These are phyloP conservation scores for Xenopus borealis DNA, from an alignment of 2,113 vertebrate genomes.

Conservation along the genomic window DNA sequence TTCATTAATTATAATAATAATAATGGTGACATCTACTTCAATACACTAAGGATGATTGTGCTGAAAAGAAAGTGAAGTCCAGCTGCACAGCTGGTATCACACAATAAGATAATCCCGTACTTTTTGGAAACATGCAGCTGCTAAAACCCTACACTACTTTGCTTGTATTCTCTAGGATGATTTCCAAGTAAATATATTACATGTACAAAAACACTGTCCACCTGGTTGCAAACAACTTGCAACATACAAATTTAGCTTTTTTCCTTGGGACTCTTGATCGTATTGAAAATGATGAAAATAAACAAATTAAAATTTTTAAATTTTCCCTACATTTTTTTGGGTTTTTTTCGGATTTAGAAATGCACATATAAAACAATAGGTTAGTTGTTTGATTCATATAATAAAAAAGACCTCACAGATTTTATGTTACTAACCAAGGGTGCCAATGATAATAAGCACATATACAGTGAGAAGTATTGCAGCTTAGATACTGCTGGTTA, in stretches of 20 bases:
- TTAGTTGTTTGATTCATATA: slow-evolving; percentile 18
- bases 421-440: background rate
- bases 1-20: too few relatives aligned
- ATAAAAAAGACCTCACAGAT: slow-evolving; percentile 19
- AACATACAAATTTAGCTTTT: slow-evolving; percentile 6
- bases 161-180: slow-evolving; percentile 21
- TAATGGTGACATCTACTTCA: too few relatives aligned
- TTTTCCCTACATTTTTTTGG: slow-evolving; percentile 7
- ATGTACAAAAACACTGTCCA: slow-evolving; percentile 30
- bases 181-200: slow-evolving; percentile 28
- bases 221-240: slow-evolving; percentile 22
- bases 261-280: slow-evolving; percentile 9
- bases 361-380: slow-evolving; percentile 20
- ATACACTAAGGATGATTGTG: background rate
- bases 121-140: slow-evolving; percentile 17
- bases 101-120: slow-evolving; percentile 11
- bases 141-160: slow-evolving; percentile 13
- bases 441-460: background rate
- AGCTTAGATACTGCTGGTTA: too few relatives aligned
- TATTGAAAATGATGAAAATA: slow-evolving; percentile 1
- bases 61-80: background rate
- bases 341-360: slow-evolving; percentile 6
- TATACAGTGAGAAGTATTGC: background rate
- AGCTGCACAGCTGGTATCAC: slow-evolving; percentile 38
- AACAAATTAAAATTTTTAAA: background rate